Evolutionary conservation across 2,113 vertebrate species (phyloP).

Genomic region (Chelonoidis abingdonii): DNA sequence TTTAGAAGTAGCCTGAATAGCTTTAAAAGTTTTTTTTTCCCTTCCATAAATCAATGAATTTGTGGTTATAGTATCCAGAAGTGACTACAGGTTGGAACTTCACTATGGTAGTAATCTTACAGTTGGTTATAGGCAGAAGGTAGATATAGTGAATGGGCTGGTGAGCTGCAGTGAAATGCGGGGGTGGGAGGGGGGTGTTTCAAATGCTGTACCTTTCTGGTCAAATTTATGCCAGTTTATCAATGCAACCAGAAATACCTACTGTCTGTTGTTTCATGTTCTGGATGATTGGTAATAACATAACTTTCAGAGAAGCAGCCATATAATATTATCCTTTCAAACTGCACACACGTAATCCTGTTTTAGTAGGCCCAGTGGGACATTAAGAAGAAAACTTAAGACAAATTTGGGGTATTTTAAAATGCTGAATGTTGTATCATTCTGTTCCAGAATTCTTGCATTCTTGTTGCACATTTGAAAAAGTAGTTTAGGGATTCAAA

Average conservation of each 20-base stretch:
- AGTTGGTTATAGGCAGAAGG: constrained; percentile 17
- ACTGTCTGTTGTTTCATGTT: not conserved
- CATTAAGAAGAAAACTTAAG: constrained; percentile 38
- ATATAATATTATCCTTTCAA: not conserved
- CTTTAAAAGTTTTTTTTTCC: constrained; percentile 29
- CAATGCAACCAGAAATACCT: constrained; percentile 25
- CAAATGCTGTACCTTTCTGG: not conserved
- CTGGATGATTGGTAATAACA: not conserved
- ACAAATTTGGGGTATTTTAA: constrained; percentile 13
- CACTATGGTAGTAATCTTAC: not conserved
- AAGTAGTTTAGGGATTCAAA: constrained; percentile 59
- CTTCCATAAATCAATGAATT: not conserved
- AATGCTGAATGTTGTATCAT: not conserved
- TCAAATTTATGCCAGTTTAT: constrained; percentile 36
- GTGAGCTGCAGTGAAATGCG: not conserved
- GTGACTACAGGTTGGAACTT: not conserved
- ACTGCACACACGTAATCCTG: constrained; percentile 19
- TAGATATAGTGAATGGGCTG: not conserved
- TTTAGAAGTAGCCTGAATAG: constrained; percentile 20
- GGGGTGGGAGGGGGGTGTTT: not conserved
- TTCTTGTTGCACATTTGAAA: constrained; percentile 65
- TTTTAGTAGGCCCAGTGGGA: constrained; percentile 61
- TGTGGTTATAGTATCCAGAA: not conserved
- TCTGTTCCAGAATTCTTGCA: constrained; percentile 45
- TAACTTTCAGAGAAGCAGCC: not conserved